A percentile compares a stretch with the other conserved stretches of the same genome.
Conservation (phyloP, 2,113 vertebrate species). For the Mastomys natalensis region DNA sequence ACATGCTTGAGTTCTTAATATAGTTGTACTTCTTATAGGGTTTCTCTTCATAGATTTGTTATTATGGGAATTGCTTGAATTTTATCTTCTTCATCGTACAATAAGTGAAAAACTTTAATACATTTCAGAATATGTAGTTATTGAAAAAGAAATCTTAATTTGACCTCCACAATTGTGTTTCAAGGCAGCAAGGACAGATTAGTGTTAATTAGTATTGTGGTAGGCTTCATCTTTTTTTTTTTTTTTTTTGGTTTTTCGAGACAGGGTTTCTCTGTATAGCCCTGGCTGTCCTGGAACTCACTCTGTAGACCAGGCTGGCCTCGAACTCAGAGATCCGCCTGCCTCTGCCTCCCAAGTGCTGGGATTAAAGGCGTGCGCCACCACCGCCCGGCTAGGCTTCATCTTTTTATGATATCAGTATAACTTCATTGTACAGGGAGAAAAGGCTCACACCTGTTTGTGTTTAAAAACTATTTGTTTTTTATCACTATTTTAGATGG, state of each 20-base stretch:
- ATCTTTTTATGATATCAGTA: background rate
- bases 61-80: conserved; percentile 24
- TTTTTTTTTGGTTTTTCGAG: too few relatives aligned
- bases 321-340: too few relatives aligned
- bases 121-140: background rate
- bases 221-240: background rate
- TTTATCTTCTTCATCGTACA: conserved; percentile 33
- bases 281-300: too few relatives aligned
- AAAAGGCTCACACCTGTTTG: background rate
- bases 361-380: too few relatives aligned
- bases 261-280: too few relatives aligned
- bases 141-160: conserved; percentile 32
- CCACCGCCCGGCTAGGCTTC: too few relatives aligned
- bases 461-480: background rate
- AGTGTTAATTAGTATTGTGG: background rate
- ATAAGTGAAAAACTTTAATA: conserved; percentile 31
- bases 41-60: background rate
- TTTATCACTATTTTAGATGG: background rate
- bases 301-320: too few relatives aligned
- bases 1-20: background rate
- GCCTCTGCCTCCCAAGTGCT: too few relatives aligned
- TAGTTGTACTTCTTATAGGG: background rate
- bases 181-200: conserved; percentile 5
- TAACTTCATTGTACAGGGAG: background rate
- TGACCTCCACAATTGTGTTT: conserved; percentile 45